Evolutionary conservation across 2,113 vertebrate genomes (phyloP).

Genomic region (Hiodon tergisus): DNA sequence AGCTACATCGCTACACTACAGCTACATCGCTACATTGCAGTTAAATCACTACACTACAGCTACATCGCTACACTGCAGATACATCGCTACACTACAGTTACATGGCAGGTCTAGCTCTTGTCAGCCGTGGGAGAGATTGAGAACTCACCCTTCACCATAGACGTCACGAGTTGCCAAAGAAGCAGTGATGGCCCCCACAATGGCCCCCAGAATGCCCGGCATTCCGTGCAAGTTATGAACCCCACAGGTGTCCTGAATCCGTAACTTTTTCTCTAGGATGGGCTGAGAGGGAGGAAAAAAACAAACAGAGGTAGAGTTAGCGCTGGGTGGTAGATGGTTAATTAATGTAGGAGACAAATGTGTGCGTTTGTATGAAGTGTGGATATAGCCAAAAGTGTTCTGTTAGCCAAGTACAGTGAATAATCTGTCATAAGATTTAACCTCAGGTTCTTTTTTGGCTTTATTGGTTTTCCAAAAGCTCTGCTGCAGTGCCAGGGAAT

Average conservation of each 20-base stretch:
- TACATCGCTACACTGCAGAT: too few relatives aligned
- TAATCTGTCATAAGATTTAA: neutral
- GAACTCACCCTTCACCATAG: slow-evolving; percentile 72
- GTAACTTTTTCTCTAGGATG: slow-evolving; percentile 67
- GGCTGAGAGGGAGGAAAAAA: slow-evolving; percentile 57
- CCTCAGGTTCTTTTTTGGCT: neutral
- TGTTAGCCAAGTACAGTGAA: neutral
- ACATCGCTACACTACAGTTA: too few relatives aligned
- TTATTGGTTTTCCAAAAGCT: neutral
- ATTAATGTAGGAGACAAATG: neutral
- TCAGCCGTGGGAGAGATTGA: neutral
- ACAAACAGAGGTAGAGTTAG: neutral
- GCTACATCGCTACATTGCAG: too few relatives aligned
- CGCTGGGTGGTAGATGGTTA: neutral
- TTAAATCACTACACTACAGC: too few relatives aligned
- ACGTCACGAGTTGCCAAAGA: slow-evolving; percentile 56
- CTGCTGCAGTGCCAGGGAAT: neutral
- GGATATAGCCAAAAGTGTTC: neutral
- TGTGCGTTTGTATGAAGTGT: neutral
- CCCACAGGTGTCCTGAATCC: slow-evolving; percentile 80
- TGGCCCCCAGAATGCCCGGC: slow-evolving; percentile 76
- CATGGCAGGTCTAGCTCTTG: too few relatives aligned
- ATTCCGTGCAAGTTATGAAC: slow-evolving; percentile 86
- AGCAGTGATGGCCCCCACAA: slow-evolving; percentile 72
- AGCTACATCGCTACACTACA: too few relatives aligned